Conservation (phyloP, 2,888 invertebrate genomes). For the Prenolepis imparis region DNA sequence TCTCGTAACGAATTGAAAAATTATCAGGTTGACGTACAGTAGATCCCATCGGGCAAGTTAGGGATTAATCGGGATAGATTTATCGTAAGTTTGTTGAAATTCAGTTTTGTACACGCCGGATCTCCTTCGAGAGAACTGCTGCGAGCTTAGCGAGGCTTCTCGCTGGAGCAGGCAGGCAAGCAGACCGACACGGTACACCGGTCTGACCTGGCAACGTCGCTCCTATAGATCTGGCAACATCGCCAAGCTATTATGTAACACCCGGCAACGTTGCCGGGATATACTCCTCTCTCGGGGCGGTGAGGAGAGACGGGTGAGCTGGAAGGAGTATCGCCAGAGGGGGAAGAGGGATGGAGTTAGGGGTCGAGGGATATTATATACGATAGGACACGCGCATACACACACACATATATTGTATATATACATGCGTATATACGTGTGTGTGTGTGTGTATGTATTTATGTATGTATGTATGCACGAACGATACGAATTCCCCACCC, state of each 20-base stretch:
- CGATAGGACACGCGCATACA: conserved; percentile 58
- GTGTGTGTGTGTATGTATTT: background rate
- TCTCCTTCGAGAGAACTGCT: conserved; percentile 44
- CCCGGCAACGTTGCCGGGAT: conserved; percentile 84
- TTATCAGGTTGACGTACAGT: background rate
- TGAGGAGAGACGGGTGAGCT: conserved; percentile 64
- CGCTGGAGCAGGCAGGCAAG: conserved; percentile 56
- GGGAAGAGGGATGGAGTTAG: conserved; percentile 32
- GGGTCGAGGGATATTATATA: conserved; percentile 64
- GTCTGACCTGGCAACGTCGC: conserved; percentile 72
- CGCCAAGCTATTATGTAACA: conserved; percentile 85
- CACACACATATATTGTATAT: conserved; percentile 11
- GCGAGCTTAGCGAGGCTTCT: conserved; percentile 57
- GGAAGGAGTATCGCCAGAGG: conserved; percentile 62
- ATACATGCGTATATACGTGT: background rate
- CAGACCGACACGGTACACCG: conserved; percentile 73
- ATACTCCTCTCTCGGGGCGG: conserved; percentile 65
- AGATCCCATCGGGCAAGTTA: conserved; percentile 14
- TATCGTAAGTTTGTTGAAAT: conserved; percentile 52
- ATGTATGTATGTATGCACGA: conserved; percentile 29
- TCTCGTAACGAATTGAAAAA: conserved; percentile 2
- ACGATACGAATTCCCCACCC: conserved; percentile 69
- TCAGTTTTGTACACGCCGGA: conserved; percentile 46
- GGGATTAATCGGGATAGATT: conserved; percentile 27
- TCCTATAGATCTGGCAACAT: conserved; percentile 79